These are phyloP conservation scores for Synanthedon tipuliformis DNA, from an alignment of 2,888 invertebrate species.

Conservation along the genomic window DNA sequence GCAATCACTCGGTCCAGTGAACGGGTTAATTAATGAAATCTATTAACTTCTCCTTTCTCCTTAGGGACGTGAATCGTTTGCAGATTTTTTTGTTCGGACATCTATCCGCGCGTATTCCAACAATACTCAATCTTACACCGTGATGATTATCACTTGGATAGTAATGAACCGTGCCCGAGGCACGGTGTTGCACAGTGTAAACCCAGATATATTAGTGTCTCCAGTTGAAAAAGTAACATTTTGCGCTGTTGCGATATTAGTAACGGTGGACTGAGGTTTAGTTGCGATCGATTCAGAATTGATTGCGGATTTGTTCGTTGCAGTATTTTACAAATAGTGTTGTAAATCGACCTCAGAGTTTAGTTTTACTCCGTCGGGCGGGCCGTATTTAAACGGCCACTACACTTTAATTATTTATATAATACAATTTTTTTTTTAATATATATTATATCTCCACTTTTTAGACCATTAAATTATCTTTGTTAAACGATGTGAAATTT, in stretches of 20 bases:
- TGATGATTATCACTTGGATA: no score
- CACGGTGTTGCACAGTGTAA: not conserved
- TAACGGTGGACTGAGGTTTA: constrained; percentile 6
- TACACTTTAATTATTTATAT: no score
- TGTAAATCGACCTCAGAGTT: not conserved
- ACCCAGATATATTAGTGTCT: not conserved
- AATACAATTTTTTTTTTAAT: no score
- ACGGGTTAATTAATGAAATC: constrained; percentile 70
- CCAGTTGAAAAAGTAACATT: constrained; percentile 11
- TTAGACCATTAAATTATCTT: no score
- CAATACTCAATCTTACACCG: constrained; percentile 6
- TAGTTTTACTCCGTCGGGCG: not conserved
- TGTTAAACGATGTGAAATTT: no score
- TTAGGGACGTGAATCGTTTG: constrained; percentile 41
- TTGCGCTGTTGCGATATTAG: constrained; percentile 13
- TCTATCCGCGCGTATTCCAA: constrained; percentile 41
- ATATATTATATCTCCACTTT: no score
- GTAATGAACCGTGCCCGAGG: not conserved
- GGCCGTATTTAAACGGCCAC: no score
- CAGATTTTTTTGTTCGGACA: constrained; percentile 45
- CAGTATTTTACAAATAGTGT: constrained; percentile 9
- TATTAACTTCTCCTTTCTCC: constrained; percentile 60
- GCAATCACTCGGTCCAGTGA: constrained; percentile 67
- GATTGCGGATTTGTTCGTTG: constrained; percentile 18
- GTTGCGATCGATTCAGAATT: constrained; percentile 15